Evolutionary conservation across 1,140 invertebrate genomes (phyloP), one percentile per base, ranked within the genome.

Genomic region (Platyscapa corneri): DNA sequence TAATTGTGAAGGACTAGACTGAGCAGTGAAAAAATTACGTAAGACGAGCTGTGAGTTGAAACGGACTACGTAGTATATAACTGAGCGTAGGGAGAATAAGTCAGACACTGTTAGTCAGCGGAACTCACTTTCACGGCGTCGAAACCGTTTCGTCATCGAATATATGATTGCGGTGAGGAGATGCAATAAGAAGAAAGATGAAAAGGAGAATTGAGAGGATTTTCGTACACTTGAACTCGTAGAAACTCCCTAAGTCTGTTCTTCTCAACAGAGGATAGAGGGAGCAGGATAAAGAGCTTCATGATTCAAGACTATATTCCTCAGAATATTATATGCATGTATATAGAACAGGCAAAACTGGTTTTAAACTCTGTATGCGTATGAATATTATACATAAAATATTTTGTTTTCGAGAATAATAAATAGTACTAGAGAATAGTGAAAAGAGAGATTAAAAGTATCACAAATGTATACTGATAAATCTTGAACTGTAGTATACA

Each of bases 61-160:
- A 56, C 23, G 49, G 27, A 60, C 16, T 56, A 60, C 34, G 23
- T 42, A 42, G 74, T 23, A 75, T 49, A 75, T 77, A 64, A 32
- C 30, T 39, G 39, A 10, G 23, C 6, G 7, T 64, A 12, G 7
- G 39, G 85, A 87, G 86, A 87, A 88, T 85, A 88, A 86, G 85
- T 88, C 85, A 86, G 86, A 88, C 5, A 56, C 87, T 88, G 89
- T 90, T 89, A 91, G 90, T 90, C 90, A 91, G 90, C 90, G 86
- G 84, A 90, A 88, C 82, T 87, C 86, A 87, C 74, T 46, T 82
- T 75, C 77, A 76, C 83, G 85, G 76, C 60, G 76, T 46, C 82
- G 75, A 88, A 90, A 87, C 86, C 86, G 72, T 84, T 89, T 85
- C 84, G 88, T 90, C 89, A 89, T 88, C 88, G 82, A 89, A 80